Evolutionary conservation across 2,888 invertebrate genomes (phyloP).

Genomic region (Acanthosoma haemorrhoidale): DNA sequence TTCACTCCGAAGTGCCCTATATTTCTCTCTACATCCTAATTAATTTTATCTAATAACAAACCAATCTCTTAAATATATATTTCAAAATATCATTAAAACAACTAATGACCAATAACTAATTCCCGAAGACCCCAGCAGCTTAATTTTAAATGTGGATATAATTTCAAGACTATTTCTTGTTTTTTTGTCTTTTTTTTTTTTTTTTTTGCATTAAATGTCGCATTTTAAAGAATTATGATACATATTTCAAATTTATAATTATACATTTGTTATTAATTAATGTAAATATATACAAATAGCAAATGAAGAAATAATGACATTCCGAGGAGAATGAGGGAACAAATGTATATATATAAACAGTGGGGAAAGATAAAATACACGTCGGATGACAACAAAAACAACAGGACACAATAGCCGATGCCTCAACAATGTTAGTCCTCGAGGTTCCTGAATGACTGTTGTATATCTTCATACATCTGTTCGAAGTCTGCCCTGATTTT

Average conservation of each 20-base stretch:
- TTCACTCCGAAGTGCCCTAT: conserved; percentile 1
- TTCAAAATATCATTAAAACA: conserved; percentile 5
- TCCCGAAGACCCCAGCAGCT: conserved; percentile 9
- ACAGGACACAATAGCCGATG: neutral
- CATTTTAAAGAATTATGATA: conserved; percentile 14
- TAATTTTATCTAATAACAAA: neutral
- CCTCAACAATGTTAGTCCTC: conserved; percentile 71
- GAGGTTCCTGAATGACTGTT: conserved; percentile 94
- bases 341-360: conserved; percentile 4
- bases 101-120: conserved; percentile 7
- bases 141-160: conserved; percentile 8
- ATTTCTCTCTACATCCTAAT: neutral
- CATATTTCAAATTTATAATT: conserved; percentile 17
- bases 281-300: conserved; percentile 16
- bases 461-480: conserved; percentile 93
- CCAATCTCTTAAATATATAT: conserved; percentile 9
- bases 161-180: neutral
- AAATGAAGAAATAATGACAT: conserved; percentile 17
- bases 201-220: conserved; percentile 5
- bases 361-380: conserved; percentile 7
- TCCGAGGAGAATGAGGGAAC: conserved; percentile 11
- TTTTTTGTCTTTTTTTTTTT: neutral
- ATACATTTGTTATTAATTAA: conserved; percentile 15
- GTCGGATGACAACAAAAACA: neutral
- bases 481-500: conserved; percentile 97